phyloP scores from a whole-genome alignment of 2,888 invertebrate genomes.

The Lasioglossum morio region DNA sequence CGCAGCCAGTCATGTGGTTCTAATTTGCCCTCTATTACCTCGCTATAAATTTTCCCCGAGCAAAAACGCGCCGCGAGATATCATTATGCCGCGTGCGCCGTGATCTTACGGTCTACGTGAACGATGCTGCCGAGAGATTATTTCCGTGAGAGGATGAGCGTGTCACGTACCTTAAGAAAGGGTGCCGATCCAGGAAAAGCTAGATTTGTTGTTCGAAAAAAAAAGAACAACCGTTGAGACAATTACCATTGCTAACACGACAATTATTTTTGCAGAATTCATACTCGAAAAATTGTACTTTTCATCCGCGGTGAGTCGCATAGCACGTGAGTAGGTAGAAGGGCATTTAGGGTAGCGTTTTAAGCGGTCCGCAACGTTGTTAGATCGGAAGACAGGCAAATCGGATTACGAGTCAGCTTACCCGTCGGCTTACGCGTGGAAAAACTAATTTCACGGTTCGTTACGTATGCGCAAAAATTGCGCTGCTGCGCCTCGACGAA shows the following conservation, averaged over 20 bases:
- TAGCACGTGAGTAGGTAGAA: background rate
- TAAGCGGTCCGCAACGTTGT: slow-evolving; percentile 8
- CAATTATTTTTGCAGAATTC: background rate
- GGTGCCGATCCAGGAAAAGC: background rate
- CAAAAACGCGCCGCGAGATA: slow-evolving; percentile 70
- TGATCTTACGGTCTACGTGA: slow-evolving; percentile 58
- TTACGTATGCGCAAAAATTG: slow-evolving; percentile 56
- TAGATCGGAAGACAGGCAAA: slow-evolving; percentile 16
- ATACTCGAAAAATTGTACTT: background rate
- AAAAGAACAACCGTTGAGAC: background rate
- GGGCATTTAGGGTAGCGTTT: background rate
- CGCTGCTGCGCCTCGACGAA: slow-evolving; percentile 7
- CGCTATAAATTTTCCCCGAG: slow-evolving; percentile 73
- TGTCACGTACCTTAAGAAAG: slow-evolving; percentile 1
- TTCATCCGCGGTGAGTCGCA: background rate
- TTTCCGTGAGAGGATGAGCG: slow-evolving; percentile 33
- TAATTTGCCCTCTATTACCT: slow-evolving; percentile 79
- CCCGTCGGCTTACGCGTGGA: slow-evolving; percentile 25
- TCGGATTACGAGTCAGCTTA: slow-evolving; percentile 43
- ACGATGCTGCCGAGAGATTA: slow-evolving; percentile 65
- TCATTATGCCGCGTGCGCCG: slow-evolving; percentile 65
- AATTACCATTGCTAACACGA: background rate
- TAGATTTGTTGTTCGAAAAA: background rate
- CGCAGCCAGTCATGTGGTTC: slow-evolving; percentile 76
- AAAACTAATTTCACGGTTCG: slow-evolving; percentile 61